These are phyloP conservation scores for Macrotis lagotis DNA, from an alignment of 2,113 vertebrate genomes.

Conservation along the genomic window DNA sequence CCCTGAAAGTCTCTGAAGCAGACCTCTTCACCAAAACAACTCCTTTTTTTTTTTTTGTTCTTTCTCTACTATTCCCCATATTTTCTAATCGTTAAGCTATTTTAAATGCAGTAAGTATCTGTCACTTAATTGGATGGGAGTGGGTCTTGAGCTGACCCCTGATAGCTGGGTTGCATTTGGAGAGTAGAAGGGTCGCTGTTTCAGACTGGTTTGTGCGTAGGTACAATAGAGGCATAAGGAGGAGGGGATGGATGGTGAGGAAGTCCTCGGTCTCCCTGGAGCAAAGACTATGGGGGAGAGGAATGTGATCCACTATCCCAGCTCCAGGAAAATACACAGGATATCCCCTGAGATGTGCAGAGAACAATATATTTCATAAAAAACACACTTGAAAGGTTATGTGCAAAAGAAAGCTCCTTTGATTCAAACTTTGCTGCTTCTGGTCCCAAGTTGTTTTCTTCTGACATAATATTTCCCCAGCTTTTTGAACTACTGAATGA, in stretches of 20 bases:
- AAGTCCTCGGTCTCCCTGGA: neutral
- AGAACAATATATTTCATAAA: neutral
- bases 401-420: neutral
- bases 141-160: neutral
- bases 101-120: neutral
- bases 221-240: neutral
- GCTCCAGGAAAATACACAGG: neutral
- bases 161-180: neutral
- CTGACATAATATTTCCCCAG: neutral
- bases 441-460: neutral
- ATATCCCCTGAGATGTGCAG: neutral
- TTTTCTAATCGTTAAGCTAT: neutral
- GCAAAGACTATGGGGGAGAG: neutral
- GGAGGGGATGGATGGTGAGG: neutral
- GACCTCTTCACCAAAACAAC: neutral
- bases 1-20: neutral
- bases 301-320: neutral
- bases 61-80: neutral
- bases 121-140: neutral
- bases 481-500: neutral
- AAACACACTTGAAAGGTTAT: neutral
- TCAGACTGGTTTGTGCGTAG: neutral
- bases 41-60: neutral
- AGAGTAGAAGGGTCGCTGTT: no score
- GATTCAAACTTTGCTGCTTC: neutral